Evolutionary conservation across 1,140 invertebrate species (phyloP), one percentile per base, ranked within the genome.

Genomic region (Brevipalpus yothersi): DNA sequence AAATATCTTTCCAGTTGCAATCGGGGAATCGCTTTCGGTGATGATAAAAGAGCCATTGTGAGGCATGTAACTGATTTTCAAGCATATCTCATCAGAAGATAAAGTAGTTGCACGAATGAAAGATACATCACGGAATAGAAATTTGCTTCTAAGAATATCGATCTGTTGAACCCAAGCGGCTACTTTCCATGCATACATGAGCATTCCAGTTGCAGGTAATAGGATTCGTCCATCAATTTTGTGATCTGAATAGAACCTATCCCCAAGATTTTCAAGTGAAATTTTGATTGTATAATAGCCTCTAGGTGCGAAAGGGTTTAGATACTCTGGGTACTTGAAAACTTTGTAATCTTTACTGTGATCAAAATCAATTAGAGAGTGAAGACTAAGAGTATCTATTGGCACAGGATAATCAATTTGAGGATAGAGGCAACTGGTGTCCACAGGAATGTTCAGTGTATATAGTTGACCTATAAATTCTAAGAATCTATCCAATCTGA

Each of bases 161-260:
- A 17, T 8, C 1, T 17, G 12, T 2, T 15, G n/a, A 45, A 15
- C 2, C 8, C 8, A 3, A 45, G 43, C 2, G n/a, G n/a, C 43
- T 3, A 17, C n/a, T 12, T 45, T 1, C 43, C 43, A 45, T 2
- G n/a, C 43, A 45, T 15, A 45, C 43, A 45, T 45, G 12, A 45
- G 1, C n/a, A 45, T 15, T 2, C 90, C 91, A 39, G 91, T 94
- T 51, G 90, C 91, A 10, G 92, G 92, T 74, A 89, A 96, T 4
- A 97, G 72, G 41, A 93, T 77, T 68, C 92, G 78, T 15, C 90
- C 91, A 73, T 96, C 91, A 66, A 96, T 93, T 13, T 77, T 78
- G 69, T 97, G 92, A 23, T 89, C 92, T 41, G 77, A 70, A 49
- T 86, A 74, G 72, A 81, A 90, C 49, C 79, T 72, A 68, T 93